Base-by-base conservation (phyloP, 2,797 vertebrate species). In the Halcyon chelicuti region DNA sequence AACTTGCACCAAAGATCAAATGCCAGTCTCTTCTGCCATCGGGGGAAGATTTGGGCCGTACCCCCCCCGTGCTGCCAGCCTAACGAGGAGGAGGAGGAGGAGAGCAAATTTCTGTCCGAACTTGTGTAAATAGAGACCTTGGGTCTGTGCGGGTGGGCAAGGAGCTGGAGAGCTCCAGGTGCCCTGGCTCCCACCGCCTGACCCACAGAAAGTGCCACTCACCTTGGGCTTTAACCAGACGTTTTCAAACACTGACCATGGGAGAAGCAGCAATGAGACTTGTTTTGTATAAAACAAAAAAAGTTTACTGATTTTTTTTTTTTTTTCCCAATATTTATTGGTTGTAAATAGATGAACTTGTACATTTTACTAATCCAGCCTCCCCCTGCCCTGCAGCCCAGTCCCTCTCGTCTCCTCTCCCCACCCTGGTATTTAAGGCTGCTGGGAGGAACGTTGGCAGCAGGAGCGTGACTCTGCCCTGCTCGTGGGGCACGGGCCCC, bases 291-390 rank as follows among this genome's bases (percentile, higher is more conserved):
- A 97, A 94, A 98, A 96, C 97, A 95, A 92, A 95, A 95, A 96
- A 70, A 84, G 96, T 98, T 97, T 97, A 97, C 96, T 83, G 55
- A 80, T 78, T 88, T 89, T 96, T 86, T 77, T 82, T 46, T 89
- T 37, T 51, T 3, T 35, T 49, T 67, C 44, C 3, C 96, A 94
- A 94, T 98, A 98, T 98, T 98, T 98, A 98, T 98, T 98, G 98
- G 97, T 98, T 98, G 98, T 98, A 98, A 98, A 98, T 98, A 98
- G 94, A 94, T 55, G 95, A 96, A 98, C 98, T 97, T 98, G 96
- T 98, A 98, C 96, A 97, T 98, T 98, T 96, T 98, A 98, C 98
- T 98, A 98, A 98, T 87, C 90, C 87, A 90, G 90, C 84, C 88
- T 84, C 57, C 58, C 71, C 71, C 21, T 81, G 80, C 85, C 83